Conservation (phyloP, 2,888 invertebrate species). For the Drosophila nr. medialis region DNA sequence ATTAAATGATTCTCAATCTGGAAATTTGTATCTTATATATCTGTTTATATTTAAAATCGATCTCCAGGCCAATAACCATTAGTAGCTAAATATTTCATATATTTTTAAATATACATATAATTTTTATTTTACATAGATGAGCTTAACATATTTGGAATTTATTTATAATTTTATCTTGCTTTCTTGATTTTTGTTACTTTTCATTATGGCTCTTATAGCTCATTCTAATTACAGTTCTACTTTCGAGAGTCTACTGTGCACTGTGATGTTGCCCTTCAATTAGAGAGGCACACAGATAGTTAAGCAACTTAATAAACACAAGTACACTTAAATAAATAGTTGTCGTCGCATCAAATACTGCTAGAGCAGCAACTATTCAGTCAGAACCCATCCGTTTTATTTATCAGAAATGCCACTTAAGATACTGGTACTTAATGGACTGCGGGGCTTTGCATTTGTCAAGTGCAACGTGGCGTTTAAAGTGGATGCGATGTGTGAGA, state of each 20-base stretch:
- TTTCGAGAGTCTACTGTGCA: not conserved
- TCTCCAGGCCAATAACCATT: not conserved
- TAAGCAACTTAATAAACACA: conserved; percentile 36
- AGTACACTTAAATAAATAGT: conserved; percentile 10
- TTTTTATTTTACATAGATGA: not conserved
- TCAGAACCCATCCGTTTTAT: conserved; percentile 66
- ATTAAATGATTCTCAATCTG: too few relatives aligned
- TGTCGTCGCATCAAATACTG: conserved; percentile 3
- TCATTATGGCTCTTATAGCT: not conserved
- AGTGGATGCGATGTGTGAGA: conserved; percentile 38
- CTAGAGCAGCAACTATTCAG: conserved; percentile 17
- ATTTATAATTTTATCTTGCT: not conserved
- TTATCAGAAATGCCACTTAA: conserved; percentile 68
- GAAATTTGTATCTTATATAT: too few relatives aligned
- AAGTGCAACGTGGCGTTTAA: conserved; percentile 49
- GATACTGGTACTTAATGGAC: conserved; percentile 53
- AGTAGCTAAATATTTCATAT: too few relatives aligned
- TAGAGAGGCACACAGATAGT: conserved; percentile 26
- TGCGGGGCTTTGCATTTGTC: conserved; percentile 29
- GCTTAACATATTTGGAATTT: not conserved
- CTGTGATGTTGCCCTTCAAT: conserved; percentile 38
- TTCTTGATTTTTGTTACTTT: not conserved
- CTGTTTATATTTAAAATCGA: not conserved
- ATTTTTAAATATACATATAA: not conserved
- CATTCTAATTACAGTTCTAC: not conserved